These are phyloP conservation scores for Caenorhabditis sp. DNA, from an alignment of 2,888 invertebrate species.

Conservation along the genomic window DNA sequence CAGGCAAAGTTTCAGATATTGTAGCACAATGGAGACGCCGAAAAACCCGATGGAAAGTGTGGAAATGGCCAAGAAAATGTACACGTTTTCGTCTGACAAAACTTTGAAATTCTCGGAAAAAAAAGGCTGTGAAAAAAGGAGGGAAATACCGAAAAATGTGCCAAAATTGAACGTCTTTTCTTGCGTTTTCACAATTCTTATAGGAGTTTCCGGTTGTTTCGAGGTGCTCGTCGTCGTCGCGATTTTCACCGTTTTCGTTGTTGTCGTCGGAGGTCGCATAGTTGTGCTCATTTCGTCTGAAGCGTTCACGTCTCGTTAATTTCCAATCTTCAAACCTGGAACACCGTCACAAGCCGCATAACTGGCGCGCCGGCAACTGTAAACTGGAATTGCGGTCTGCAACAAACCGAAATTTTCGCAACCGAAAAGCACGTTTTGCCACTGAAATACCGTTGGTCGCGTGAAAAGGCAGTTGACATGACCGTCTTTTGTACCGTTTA, in stretches of 20 bases:
- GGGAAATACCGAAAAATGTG: background rate
- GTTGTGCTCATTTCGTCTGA: background rate
- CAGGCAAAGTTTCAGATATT: background rate
- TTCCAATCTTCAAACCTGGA: background rate
- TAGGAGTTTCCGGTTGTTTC: background rate
- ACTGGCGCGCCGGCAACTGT: background rate
- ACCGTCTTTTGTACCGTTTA: background rate
- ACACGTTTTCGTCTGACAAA: background rate
- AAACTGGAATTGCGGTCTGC: background rate
- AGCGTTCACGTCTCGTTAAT: too few relatives aligned
- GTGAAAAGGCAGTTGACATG: background rate
- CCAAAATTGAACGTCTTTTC: background rate
- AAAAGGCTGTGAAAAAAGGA: background rate
- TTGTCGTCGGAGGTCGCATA: background rate
- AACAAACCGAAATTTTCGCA: too few relatives aligned
- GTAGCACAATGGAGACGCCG: background rate
- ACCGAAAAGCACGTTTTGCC: too few relatives aligned
- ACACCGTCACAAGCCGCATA: background rate
- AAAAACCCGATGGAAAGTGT: background rate
- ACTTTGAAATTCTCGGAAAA: background rate
- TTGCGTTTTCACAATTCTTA: background rate
- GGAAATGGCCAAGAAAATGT: background rate
- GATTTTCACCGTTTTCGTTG: background rate
- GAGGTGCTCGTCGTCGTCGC: background rate
- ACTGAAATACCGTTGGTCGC: background rate